Evolutionary conservation across 2,797 vertebrate species (phyloP).

Genomic region (Pantherophis vulpinus): DNA sequence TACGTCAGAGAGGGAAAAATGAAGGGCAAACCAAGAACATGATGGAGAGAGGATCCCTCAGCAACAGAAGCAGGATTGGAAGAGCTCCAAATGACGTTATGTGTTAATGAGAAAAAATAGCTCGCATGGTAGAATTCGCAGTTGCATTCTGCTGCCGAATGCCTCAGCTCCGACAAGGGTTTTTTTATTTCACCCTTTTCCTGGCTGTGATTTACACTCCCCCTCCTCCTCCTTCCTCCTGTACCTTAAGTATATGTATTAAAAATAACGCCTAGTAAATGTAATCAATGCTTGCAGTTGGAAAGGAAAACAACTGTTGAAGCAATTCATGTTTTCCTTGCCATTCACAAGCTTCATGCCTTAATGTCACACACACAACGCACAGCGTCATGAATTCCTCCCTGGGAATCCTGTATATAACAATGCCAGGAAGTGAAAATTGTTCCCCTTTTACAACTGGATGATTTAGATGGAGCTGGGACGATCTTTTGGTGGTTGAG

Average conservation of each 20-base stretch:
- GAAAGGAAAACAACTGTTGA: not conserved
- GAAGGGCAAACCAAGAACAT: not conserved
- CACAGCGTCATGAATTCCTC: not conserved
- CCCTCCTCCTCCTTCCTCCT: no score
- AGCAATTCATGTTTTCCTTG: not conserved
- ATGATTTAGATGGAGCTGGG: not conserved
- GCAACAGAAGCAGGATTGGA: not conserved
- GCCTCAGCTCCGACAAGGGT: not conserved
- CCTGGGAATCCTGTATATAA: not conserved
- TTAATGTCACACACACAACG: not conserved
- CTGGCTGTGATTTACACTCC: not conserved
- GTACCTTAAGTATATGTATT: not conserved
- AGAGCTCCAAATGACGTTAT: not conserved
- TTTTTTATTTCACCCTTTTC: not conserved
- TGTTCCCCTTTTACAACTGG: not conserved
- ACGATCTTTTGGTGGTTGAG: not conserved
- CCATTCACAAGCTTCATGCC: not conserved
- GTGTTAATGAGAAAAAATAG: not conserved
- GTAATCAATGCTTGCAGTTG: not conserved
- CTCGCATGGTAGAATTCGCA: conserved; percentile 11
- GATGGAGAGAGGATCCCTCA: not conserved
- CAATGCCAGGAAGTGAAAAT: conserved; percentile 3
- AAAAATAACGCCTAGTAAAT: not conserved
- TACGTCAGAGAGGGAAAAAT: not conserved
- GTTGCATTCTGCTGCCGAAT: not conserved